Evolutionary conservation across 2,888 invertebrate species (phyloP).

Genomic region (Altica lythri): DNA sequence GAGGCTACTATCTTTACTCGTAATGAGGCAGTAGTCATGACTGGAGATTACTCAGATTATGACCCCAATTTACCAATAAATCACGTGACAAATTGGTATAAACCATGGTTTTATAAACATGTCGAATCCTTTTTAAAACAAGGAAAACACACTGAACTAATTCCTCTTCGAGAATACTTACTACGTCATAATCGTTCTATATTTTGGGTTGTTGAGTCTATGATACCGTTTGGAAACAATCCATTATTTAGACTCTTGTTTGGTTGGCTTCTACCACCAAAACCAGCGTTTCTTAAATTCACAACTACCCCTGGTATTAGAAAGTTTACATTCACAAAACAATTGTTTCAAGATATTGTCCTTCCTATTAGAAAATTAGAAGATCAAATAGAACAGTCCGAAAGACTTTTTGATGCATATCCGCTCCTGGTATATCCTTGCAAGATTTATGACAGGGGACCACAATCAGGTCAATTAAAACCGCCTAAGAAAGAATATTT

Average conservation of each 20-base stretch:
- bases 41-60: conserved; percentile 67
- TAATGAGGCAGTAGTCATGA: conserved; percentile 69
- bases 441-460: conserved; percentile 67
- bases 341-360: conserved; percentile 75
- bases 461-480: conserved; percentile 63
- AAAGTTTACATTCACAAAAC: conserved; percentile 71
- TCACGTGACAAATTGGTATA: conserved; percentile 67
- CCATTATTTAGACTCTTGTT: conserved; percentile 65
- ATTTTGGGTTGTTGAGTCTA: conserved; percentile 75
- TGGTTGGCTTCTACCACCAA: conserved; percentile 72
- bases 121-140: conserved; percentile 63
- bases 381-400: conserved; percentile 65
- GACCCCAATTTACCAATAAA: conserved; percentile 62
- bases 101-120: conserved; percentile 75
- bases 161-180: conserved; percentile 68
- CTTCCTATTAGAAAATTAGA: conserved; percentile 68
- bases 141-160: conserved; percentile 63
- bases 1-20: conserved; percentile 68
- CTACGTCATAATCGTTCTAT: conserved; percentile 70
- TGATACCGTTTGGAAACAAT: conserved; percentile 73
- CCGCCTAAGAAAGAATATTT: conserved; percentile 63
- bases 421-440: conserved; percentile 74
- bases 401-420: conserved; percentile 67
- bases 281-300: conserved; percentile 74
- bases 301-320: conserved; percentile 71